Evolutionary conservation across 2,888 invertebrate species (phyloP).

Genomic region (Clunio marinus): DNA sequence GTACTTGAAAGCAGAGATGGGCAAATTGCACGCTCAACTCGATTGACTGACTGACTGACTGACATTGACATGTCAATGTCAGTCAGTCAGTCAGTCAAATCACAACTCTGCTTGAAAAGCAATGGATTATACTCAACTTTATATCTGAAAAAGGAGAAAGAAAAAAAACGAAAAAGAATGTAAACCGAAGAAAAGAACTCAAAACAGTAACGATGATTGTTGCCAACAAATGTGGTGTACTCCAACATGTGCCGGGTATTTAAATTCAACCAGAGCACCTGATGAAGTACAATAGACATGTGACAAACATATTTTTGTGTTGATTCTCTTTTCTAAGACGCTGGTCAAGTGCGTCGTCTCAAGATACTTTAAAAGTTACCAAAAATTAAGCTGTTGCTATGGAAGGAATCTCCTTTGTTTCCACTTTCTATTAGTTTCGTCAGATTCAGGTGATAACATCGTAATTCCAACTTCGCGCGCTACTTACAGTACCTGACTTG

Average conservation of each 20-base stretch:
- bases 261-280: constrained; percentile 90
- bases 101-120: too few relatives aligned
- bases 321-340: not conserved
- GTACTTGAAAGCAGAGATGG: too few relatives aligned
- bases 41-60: too few relatives aligned
- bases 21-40: too few relatives aligned
- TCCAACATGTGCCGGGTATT: constrained; percentile 97
- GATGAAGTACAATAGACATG: constrained; percentile 99
- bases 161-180: too few relatives aligned
- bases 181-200: not conserved
- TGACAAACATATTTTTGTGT: constrained; percentile 56
- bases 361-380: too few relatives aligned
- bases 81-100: too few relatives aligned
- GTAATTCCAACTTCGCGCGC: constrained; percentile 62
- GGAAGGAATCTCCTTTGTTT: too few relatives aligned
- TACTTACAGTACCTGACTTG: constrained; percentile 98
- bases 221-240: constrained; percentile 92
- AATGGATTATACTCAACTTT: not conserved
- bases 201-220: constrained; percentile 41
- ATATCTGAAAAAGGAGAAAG: not conserved
- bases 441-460: constrained; percentile 14
- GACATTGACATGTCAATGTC: too few relatives aligned
- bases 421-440: too few relatives aligned
- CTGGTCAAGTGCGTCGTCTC: too few relatives aligned
- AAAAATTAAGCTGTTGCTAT: too few relatives aligned